Base-by-base conservation (phyloP, 2,888 invertebrate species). In the Acleris holmiana region DNA sequence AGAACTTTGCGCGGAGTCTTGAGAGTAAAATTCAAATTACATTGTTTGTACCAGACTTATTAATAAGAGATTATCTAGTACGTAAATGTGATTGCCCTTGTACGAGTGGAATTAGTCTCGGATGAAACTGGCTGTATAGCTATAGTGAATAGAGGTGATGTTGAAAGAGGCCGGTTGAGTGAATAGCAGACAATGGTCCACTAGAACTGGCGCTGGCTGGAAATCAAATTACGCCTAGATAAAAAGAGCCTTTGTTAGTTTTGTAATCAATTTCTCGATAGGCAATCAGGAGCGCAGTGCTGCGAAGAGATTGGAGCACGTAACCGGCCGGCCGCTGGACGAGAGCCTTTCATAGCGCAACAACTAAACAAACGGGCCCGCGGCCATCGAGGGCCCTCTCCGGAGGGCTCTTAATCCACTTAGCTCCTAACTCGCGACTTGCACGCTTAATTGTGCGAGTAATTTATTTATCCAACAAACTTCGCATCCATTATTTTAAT, bases 331-430 rank as follows among this genome's bases (percentile, higher is more conserved):
- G 10, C 41, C 23, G 55, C 5, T 35, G 29, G 55, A 25, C 55
- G 44, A 44, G 55, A 15, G 54, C 40, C 41, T 21, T 49, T 53
- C 48, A 51, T 23, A 57, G 51, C 46, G 57, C 58, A 65, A 59
- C 57, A 55, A 59, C 69, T 67, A 69, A 69, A 69, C 68, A 69
- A 69, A 65, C 61, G 35, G 47, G 29, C 55, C 60, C 55, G 56
- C 48, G 63, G 53, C 21, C 63, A 23, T 57, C 50, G 47, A 69
- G 68, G 55, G 62, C 65, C 54, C 62, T 64, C 48, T 44, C 23
- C 54, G 61, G 68, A 71, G 71, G 70, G 68, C 68, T 58, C 69
- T 69, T 71, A 73, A 75, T 74, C 72, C 71, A 73, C 71, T 74
- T 70, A 72, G 61, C 69, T 64, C 49, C 61, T 58, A 64, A 66